Evolutionary conservation across 1,140 invertebrate species (phyloP).

Genomic region (Zophobas atratus): DNA sequence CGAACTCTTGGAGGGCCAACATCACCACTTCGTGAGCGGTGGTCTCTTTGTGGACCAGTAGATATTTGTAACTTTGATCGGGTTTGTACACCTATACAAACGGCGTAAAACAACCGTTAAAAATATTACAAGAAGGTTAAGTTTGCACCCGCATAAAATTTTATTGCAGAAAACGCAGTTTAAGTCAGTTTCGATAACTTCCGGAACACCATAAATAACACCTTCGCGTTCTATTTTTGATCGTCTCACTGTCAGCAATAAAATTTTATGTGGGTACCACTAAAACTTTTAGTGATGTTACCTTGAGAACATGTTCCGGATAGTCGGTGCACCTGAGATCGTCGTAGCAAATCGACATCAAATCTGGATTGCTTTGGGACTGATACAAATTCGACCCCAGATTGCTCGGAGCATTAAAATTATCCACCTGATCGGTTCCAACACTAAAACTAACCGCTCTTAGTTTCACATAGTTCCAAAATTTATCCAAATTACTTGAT

Average conservation of each 20-base stretch:
- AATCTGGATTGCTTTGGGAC: slow-evolving; percentile 93
- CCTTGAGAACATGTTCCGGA: slow-evolving; percentile 98
- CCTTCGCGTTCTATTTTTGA: too few relatives aligned
- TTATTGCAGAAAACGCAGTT: too few relatives aligned
- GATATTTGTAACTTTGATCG: slow-evolving; percentile 98
- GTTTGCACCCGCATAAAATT: too few relatives aligned
- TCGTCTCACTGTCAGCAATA: too few relatives aligned
- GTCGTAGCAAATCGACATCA: slow-evolving; percentile 86
- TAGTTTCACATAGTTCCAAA: not conserved
- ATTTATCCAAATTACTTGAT: slow-evolving; percentile 73
- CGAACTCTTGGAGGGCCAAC: slow-evolving; percentile 96
- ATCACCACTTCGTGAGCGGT: slow-evolving; percentile 98
- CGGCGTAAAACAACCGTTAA: slow-evolving; percentile 8
- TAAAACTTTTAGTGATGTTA: slow-evolving; percentile 26
- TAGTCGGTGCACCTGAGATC: slow-evolving; percentile 85
- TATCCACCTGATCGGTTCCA: slow-evolving; percentile 65
- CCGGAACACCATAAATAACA: too few relatives aligned
- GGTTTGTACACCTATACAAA: slow-evolving; percentile 80
- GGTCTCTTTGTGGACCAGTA: slow-evolving; percentile 98
- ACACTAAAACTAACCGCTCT: slow-evolving; percentile 58
- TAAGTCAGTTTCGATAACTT: too few relatives aligned
- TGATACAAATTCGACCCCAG: slow-evolving; percentile 75
- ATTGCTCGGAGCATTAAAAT: slow-evolving; percentile 62
- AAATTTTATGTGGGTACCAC: too few relatives aligned
- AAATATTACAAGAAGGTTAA: not conserved